These are phyloP conservation scores for Phacellophora camtschatica DNA, from an alignment of 30 jellyfish, hydroid and myxozoan species.

Conservation along the genomic window DNA sequence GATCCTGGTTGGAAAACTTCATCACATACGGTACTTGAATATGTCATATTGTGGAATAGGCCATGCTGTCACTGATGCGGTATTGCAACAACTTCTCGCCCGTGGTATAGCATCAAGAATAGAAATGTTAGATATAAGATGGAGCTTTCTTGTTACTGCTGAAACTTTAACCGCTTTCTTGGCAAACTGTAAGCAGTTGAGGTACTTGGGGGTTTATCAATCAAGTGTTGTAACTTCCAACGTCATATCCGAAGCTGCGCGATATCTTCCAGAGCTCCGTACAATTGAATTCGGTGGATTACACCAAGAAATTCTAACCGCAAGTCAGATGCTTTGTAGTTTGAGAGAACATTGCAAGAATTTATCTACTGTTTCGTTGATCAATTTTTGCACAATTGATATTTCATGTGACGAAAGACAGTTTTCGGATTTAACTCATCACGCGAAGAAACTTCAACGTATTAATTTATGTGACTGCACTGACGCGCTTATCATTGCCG, in stretches of 20 bases:
- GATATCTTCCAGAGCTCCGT: slow-evolving; percentile 43
- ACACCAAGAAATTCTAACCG: slow-evolving; percentile 57
- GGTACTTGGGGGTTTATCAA: slow-evolving; percentile 86
- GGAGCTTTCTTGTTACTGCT: slow-evolving; percentile 88
- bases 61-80: slow-evolving; percentile 87
- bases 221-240: slow-evolving; percentile 71
- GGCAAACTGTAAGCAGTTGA: slow-evolving; percentile 62
- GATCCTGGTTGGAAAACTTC: slow-evolving; percentile 63
- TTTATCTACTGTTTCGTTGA: slow-evolving; percentile 79
- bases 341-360: slow-evolving; percentile 52
- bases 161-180: slow-evolving; percentile 45
- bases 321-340: slow-evolving; percentile 44
- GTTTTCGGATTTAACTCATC: slow-evolving; percentile 38
- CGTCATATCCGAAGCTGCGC: slow-evolving; percentile 54
- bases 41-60: slow-evolving; percentile 98
- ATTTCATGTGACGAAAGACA: slow-evolving; percentile 44
- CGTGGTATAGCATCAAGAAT: slow-evolving; percentile 56
- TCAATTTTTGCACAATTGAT: slow-evolving; percentile 63
- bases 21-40: slow-evolving; percentile 74
- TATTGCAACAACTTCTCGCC: slow-evolving; percentile 37
- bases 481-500: slow-evolving; percentile 66
- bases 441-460: slow-evolving; percentile 40
- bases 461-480: slow-evolving; percentile 90
- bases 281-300: slow-evolving; percentile 88
- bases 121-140: slow-evolving; percentile 87